phyloP scores from a whole-genome alignment of 64 coral and sea anemone species.

The Dendronephthya gigantea region DNA sequence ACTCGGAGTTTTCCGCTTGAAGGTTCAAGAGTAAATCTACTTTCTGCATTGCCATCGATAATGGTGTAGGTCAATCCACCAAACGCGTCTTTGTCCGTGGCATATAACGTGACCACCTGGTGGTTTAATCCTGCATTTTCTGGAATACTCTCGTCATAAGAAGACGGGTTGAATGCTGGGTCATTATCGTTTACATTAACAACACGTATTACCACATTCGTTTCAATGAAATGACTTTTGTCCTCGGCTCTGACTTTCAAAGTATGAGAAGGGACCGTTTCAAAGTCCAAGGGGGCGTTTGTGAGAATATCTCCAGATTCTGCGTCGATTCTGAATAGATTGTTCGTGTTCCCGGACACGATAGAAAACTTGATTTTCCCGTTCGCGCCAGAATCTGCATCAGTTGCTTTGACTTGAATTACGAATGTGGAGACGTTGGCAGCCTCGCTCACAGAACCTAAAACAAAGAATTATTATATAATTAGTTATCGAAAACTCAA shows the following conservation, averaged over 20 bases:
- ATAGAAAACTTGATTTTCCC: constrained; percentile 34
- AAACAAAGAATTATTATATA: background rate
- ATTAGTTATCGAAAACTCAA: too few species aligned
- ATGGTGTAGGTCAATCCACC: background rate
- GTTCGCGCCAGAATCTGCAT: constrained; percentile 65
- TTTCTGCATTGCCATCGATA: background rate
- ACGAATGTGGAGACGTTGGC: background rate
- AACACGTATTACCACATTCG: background rate
- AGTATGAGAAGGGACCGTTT: constrained; percentile 40
- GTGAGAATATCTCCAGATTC: constrained; percentile 47
- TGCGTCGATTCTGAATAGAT: constrained; percentile 57
- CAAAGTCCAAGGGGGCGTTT: constrained; percentile 53
- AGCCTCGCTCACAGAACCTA: background rate
- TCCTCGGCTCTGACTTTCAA: background rate
- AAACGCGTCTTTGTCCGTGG: background rate
- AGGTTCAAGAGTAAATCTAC: background rate
- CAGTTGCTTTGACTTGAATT: constrained; percentile 55
- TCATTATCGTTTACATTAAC: background rate
- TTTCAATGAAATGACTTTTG: background rate
- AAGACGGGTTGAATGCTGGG: background rate
- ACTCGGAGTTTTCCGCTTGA: background rate
- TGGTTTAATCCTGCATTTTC: background rate
- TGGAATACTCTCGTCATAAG: background rate
- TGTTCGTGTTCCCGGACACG: background rate
- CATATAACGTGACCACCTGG: background rate